These are phyloP conservation scores for Frankliniella intonsa DNA, from an alignment of 2,888 invertebrate species.

Conservation along the genomic window DNA sequence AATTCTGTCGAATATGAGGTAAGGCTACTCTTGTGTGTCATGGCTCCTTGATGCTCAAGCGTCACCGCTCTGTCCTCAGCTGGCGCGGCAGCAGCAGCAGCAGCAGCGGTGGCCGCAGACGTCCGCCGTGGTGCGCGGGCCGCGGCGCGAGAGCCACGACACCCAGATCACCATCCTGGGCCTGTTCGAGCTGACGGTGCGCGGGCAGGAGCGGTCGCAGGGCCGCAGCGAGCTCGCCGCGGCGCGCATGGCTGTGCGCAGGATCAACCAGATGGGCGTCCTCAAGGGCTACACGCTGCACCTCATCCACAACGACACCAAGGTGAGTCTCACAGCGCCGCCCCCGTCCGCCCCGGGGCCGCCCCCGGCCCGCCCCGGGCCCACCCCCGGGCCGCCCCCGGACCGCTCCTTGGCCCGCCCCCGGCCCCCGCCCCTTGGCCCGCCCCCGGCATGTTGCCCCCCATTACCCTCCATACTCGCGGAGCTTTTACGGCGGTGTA, in stretches of 20 bases:
- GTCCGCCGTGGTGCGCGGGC: background rate
- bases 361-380: background rate
- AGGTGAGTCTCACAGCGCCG: constrained; percentile 55
- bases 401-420: too few relatives aligned
- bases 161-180: constrained; percentile 61
- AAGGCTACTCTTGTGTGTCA: too few relatives aligned
- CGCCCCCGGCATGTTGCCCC: too few relatives aligned
- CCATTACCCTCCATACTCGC: background rate
- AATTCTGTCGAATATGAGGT: too few relatives aligned
- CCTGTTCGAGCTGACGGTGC: constrained; percentile 70
- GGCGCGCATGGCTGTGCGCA: constrained; percentile 71
- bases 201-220: constrained; percentile 59
- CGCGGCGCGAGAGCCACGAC: constrained; percentile 5
- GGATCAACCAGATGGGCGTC: constrained; percentile 66
- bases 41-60: background rate
- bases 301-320: constrained; percentile 77
- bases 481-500: background rate
- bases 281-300: constrained; percentile 70
- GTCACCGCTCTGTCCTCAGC: background rate
- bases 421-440: too few relatives aligned
- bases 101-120: background rate
- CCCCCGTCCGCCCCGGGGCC: background rate
- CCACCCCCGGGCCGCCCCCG: too few relatives aligned
- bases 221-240: constrained; percentile 72
- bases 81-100: background rate